Percentiles rank a stretch among this genome's conserved stretches.
These are phyloP conservation scores for Centropus bengalensis DNA, from an alignment of 2,113 vertebrate genomes.

Conservation along the genomic window DNA sequence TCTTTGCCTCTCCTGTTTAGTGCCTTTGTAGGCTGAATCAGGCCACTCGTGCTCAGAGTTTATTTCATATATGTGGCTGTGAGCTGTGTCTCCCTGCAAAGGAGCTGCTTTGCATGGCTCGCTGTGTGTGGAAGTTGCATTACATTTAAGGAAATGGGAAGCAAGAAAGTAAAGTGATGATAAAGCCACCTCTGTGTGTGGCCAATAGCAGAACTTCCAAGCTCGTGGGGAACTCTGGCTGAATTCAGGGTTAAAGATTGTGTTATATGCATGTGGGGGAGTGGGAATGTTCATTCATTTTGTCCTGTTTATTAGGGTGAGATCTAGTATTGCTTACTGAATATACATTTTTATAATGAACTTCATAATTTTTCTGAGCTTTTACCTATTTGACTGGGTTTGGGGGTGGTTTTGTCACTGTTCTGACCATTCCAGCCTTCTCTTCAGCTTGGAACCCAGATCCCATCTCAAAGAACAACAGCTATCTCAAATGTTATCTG, in stretches of 20 bases:
- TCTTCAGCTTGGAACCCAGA: not conserved
- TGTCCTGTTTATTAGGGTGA: not conserved
- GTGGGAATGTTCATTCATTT: not conserved
- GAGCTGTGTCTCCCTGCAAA: not conserved
- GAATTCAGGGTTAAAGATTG: not conserved
- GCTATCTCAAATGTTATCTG: not conserved
- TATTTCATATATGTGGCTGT: not conserved
- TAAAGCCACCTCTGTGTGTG: not conserved
- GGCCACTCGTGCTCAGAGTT: not conserved
- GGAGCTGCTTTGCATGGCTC: not conserved
- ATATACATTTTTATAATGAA: not conserved
- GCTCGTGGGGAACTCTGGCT: not conserved
- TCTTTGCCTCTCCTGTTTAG: not conserved
- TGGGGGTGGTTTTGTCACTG: not conserved
- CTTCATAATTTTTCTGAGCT: not conserved
- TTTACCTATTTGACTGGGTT: rapidly evolving
- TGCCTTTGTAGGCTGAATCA: not conserved
- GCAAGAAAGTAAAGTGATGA: not conserved
- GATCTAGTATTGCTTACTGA: not conserved
- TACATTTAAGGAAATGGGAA: not conserved
- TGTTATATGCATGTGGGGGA: not conserved
- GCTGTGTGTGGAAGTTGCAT: not conserved
- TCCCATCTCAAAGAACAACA: not conserved
- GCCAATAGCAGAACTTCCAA: not conserved
- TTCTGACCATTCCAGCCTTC: not conserved